A percentile compares a stretch with the other conserved stretches of the same genome.
Evolutionary conservation across 2,888 invertebrate species (phyloP).

Genomic region (Leptogaster cylindrica): DNA sequence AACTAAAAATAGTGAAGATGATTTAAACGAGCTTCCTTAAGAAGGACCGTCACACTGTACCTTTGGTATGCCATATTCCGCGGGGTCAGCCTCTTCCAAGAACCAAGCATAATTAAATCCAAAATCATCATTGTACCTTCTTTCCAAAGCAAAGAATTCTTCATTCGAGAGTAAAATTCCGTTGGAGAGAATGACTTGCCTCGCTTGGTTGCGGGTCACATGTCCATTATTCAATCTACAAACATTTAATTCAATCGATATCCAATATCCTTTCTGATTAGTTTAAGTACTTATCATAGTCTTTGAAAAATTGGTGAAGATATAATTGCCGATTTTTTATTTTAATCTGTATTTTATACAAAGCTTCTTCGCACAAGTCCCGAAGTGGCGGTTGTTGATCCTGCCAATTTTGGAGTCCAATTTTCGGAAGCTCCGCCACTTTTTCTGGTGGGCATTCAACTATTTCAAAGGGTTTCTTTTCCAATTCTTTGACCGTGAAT

Average conservation of each 20-base stretch:
- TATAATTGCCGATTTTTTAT: conserved; percentile 69
- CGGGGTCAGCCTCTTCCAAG: conserved; percentile 67
- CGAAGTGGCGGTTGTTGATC: conserved; percentile 55
- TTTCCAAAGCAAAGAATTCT: conserved; percentile 73
- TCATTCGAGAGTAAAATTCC: conserved; percentile 71
- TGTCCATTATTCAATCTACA: conserved; percentile 73
- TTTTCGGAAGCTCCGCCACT: conserved; percentile 62
- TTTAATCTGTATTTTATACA: conserved; percentile 69
- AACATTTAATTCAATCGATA: neutral
- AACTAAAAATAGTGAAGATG: conserved; percentile 40
- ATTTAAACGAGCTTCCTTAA: neutral
- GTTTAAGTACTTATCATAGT: conserved; percentile 70
- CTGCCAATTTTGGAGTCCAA: conserved; percentile 64
- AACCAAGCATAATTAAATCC: conserved; percentile 78
- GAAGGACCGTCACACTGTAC: conserved; percentile 42
- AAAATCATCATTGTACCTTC: conserved; percentile 74
- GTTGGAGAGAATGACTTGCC: conserved; percentile 72
- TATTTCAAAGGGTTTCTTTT: conserved; percentile 70
- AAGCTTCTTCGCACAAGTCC: conserved; percentile 68
- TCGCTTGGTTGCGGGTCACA: conserved; percentile 72
- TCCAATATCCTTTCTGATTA: neutral
- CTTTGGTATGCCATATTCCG: conserved; percentile 57
- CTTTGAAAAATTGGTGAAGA: conserved; percentile 72
- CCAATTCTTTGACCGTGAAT: conserved; percentile 71
- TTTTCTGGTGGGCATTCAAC: conserved; percentile 66